These are phyloP conservation scores for Cylindroiulus punctatus DNA, from an alignment of 2,888 invertebrate species.

Conservation along the genomic window DNA sequence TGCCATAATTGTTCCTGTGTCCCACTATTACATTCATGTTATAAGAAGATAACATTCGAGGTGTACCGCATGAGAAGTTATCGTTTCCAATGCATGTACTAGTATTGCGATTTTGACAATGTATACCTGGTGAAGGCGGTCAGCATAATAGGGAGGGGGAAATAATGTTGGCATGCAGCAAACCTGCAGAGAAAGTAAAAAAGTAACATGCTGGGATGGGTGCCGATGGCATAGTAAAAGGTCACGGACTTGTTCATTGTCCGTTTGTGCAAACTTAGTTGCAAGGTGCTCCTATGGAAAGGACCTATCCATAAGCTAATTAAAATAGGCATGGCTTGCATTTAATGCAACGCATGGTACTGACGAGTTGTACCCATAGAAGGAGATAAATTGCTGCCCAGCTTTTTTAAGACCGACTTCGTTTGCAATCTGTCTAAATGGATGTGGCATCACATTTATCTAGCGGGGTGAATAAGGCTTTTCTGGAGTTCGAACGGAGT, in stretches of 20 bases:
- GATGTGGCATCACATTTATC: conserved; percentile 31
- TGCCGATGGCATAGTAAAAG: conserved; percentile 40
- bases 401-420: conserved; percentile 21
- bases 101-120: conserved; percentile 28
- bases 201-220: conserved; percentile 41
- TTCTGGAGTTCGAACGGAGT: conserved; percentile 14
- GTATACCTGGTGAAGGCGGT: conserved; percentile 7
- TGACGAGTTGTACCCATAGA: neutral
- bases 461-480: neutral
- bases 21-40: too few species aligned
- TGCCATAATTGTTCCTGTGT: too few species aligned
- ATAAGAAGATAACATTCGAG: neutral
- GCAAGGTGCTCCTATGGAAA: conserved; percentile 25
- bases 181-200: conserved; percentile 37
- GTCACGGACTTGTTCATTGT: conserved; percentile 47
- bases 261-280: conserved; percentile 43
- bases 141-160: conserved; percentile 26
- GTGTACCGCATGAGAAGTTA: neutral
- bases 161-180: conserved; percentile 37
- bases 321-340: conserved; percentile 41
- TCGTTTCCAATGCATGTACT: conserved; percentile 26
- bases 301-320: conserved; percentile 40
- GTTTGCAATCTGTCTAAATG: conserved; percentile 47
- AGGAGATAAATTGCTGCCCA: conserved; percentile 39
- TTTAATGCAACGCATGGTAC: conserved; percentile 31